Evolutionary conservation across 2,113 vertebrate genomes (phyloP).

Genomic region (Microcebus jonahi): DNA sequence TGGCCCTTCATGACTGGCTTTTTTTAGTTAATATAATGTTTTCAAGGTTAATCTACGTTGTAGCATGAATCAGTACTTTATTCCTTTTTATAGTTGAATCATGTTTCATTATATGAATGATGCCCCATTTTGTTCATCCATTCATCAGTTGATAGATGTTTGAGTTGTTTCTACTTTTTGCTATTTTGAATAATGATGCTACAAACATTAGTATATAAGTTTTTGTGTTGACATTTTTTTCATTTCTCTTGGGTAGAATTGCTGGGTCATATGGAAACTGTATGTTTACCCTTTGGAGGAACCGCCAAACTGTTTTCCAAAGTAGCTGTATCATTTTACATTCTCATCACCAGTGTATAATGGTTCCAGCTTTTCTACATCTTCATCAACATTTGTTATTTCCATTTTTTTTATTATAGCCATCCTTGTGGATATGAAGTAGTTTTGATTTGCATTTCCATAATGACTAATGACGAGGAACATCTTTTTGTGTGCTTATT

Average conservation of each 20-base stretch:
- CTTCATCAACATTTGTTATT: neutral
- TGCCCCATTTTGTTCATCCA: neutral
- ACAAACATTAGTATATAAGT: neutral
- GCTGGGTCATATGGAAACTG: neutral
- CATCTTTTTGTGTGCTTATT: constrained; percentile 43
- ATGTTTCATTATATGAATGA: neutral
- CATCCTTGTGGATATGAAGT: neutral
- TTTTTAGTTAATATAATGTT: neutral
- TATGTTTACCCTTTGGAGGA: neutral
- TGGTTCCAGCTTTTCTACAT: neutral
- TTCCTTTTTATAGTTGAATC: neutral
- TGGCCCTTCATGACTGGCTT: neutral
- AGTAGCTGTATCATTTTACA: neutral
- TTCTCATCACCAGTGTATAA: neutral
- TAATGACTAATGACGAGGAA: neutral
- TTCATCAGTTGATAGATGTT: neutral
- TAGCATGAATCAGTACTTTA: neutral
- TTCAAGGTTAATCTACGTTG: neutral
- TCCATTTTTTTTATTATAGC: neutral
- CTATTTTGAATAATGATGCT: constrained; percentile 1
- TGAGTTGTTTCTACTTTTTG: neutral
- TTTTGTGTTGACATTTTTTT: neutral
- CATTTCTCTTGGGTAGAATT: neutral
- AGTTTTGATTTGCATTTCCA: constrained; percentile 16
- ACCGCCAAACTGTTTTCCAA: neutral